Evolutionary conservation across 2,113 vertebrate species (phyloP).

Genomic region (Danio rerio): GRCz12tu NC_133182.1:24402501-24403000

Average conservation of each 20-base stretch:
- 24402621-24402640: constrained; percentile 12
- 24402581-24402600: too few relatives aligned
- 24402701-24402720: constrained; percentile 48
- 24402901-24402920: not conserved
- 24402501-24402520: too few relatives aligned
- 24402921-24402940: not conserved
- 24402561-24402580: too few relatives aligned
- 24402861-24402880: not conserved
- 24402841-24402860: not conserved
- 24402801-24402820: constrained; percentile 46
- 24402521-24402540: too few relatives aligned
- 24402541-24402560: too few relatives aligned
- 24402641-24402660: constrained; percentile 17
- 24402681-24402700: constrained; percentile 41
- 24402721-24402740: constrained; percentile 35
- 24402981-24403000: constrained; percentile 20
- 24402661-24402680: constrained; percentile 33
- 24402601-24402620: not conserved
- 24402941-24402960: not conserved
- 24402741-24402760: constrained; percentile 34
- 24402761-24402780: constrained; percentile 47
- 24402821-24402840: not conserved
- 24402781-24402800: constrained; percentile 20
- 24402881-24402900: not conserved
- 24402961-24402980: constrained; percentile 21